Conservation (phyloP, 2,113 vertebrate species). For the Galbula dea region DNA sequence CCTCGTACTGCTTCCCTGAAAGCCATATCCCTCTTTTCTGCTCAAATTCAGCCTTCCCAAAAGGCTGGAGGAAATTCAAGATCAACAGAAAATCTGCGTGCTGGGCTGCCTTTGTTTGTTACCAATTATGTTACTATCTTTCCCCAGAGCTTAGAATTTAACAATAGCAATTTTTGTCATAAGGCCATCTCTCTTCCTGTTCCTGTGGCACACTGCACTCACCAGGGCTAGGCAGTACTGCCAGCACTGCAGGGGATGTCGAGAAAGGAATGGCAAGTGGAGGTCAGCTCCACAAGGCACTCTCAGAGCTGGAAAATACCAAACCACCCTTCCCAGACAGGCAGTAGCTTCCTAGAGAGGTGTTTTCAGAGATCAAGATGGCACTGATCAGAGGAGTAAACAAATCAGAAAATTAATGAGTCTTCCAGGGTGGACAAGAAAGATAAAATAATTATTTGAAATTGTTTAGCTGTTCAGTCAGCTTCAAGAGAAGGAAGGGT, state of each 20-base stretch:
- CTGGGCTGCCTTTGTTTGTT: neutral
- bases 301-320: neutral
- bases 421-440: neutral
- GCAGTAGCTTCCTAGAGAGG: neutral
- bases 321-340: neutral
- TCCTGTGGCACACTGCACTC: neutral
- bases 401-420: neutral
- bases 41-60: neutral
- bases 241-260: neutral
- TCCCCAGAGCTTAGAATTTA: neutral
- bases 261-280: neutral
- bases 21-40: neutral
- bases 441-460: neutral
- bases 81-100: neutral
- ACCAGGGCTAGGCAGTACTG: neutral
- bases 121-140: neutral
- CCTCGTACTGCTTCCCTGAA: neutral
- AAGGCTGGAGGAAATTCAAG: neutral
- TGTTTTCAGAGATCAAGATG: neutral
- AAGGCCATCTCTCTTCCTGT: neutral
- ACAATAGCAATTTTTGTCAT: neutral
- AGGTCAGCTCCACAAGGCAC: neutral
- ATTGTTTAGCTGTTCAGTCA: neutral
- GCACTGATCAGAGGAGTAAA: neutral
- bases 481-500: neutral